Evolutionary conservation across 2,888 invertebrate species (phyloP).

Genomic region (Pterostichus niger): DNA sequence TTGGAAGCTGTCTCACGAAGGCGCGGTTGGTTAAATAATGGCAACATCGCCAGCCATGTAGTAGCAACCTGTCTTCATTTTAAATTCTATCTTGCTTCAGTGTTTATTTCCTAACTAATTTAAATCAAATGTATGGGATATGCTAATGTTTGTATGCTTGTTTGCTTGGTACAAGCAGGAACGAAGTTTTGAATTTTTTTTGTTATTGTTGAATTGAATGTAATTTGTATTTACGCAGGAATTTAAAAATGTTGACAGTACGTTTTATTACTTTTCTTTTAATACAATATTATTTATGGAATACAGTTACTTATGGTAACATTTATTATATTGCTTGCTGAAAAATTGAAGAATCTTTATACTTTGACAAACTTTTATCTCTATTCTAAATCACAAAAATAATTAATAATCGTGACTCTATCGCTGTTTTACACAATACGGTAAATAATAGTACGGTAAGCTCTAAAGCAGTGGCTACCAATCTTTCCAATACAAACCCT

Average conservation of each 20-base stretch:
- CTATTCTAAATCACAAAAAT: too few relatives aligned
- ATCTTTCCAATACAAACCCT: too few relatives aligned
- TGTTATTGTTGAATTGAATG: not conserved
- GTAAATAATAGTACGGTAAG: too few relatives aligned
- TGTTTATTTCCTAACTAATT: not conserved
- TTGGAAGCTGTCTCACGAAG: constrained; percentile 3
- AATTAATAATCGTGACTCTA: too few relatives aligned
- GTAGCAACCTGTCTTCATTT: constrained; percentile 18
- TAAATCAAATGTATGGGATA: too few relatives aligned
- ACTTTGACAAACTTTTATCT: too few relatives aligned
- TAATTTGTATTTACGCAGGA: not conserved
- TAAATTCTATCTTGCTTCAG: not conserved
- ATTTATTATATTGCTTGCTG: too few relatives aligned
- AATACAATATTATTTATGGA: not conserved
- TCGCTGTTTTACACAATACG: too few relatives aligned
- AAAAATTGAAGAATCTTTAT: too few relatives aligned
- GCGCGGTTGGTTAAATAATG: not conserved
- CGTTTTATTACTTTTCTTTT: not conserved
- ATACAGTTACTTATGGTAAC: too few relatives aligned
- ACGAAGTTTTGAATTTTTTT: not conserved
- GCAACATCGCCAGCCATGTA: not conserved
- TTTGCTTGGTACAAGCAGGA: not conserved
- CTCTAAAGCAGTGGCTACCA: too few relatives aligned
- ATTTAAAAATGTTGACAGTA: not conserved
- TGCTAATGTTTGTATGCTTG: not conserved